Evolutionary conservation across 2,797 vertebrate genomes (phyloP).

Genomic region (Acrossocheilus wenchowensis): DNA sequence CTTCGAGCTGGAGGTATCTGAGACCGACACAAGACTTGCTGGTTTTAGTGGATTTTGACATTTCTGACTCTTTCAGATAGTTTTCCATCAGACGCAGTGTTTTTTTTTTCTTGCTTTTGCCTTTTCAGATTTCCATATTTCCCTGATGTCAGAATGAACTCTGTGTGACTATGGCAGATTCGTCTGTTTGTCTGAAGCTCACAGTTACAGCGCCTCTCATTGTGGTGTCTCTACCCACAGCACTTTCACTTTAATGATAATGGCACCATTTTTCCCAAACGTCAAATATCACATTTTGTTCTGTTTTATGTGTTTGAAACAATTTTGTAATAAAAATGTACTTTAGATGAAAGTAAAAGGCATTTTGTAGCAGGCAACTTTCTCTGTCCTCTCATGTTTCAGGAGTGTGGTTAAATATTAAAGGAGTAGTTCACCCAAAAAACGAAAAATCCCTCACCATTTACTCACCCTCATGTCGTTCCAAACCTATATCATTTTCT

Average conservation of each 20-base stretch:
- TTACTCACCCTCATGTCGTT: not conserved
- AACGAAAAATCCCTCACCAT: conserved; percentile 5
- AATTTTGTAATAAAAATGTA: conserved; percentile 55
- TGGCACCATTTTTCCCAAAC: conserved; percentile 57
- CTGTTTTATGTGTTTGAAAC: conserved; percentile 58
- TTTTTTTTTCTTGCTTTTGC: conserved; percentile 31
- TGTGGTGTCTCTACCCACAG: conserved; percentile 62
- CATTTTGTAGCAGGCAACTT: conserved; percentile 30
- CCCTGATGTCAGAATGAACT: conserved; percentile 67
- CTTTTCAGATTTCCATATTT: conserved; percentile 64
- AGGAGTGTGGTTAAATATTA: conserved; percentile 41
- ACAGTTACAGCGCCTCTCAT: conserved; percentile 45
- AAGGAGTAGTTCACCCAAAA: conserved; percentile 23
- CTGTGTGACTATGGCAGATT: conserved; percentile 61
- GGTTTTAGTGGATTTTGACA: conserved; percentile 77
- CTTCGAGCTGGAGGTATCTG: conserved; percentile 67
- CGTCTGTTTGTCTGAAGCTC: conserved; percentile 59
- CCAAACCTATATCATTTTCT: conserved; percentile 11
- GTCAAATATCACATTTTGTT: conserved; percentile 61
- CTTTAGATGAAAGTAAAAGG: conserved; percentile 29
- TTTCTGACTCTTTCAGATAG: conserved; percentile 72
- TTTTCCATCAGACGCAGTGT: conserved; percentile 61
- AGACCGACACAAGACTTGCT: conserved; percentile 73
- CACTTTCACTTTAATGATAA: conserved; percentile 62
- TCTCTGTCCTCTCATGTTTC: conserved; percentile 30